Conservation (phyloP, 1,140 invertebrate species). For the Lasioglossum baleicum region DNA sequence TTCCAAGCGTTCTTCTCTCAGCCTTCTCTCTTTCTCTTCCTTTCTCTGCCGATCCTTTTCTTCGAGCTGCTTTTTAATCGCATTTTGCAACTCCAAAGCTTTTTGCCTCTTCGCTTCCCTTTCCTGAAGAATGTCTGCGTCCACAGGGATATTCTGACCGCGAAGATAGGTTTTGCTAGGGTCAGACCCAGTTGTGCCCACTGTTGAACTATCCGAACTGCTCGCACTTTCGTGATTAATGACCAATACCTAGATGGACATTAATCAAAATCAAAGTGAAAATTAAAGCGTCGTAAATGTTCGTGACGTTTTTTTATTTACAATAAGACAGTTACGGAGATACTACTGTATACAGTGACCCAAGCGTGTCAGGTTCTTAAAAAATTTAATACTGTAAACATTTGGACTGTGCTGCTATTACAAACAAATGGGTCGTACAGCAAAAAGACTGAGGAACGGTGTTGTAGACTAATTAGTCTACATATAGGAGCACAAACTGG, state of each 20-base stretch:
- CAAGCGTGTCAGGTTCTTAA: no score
- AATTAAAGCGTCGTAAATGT: no score
- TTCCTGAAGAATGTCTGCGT: conserved; percentile 84
- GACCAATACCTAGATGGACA: conserved; percentile 69
- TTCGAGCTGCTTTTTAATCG: conserved; percentile 86
- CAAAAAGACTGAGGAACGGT: no score
- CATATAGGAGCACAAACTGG: background rate
- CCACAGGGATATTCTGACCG: conserved; percentile 87
- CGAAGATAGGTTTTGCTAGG: conserved; percentile 83
- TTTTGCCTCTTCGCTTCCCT: conserved; percentile 85
- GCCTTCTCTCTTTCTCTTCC: conserved; percentile 83
- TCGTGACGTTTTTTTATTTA: no score
- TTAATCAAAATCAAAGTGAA: no score
- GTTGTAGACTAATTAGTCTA: no score
- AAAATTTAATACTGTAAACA: no score
- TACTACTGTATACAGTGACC: no score
- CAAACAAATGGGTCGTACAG: no score
- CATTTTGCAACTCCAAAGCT: conserved; percentile 86
- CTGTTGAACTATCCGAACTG: conserved; percentile 73
- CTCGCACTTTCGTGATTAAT: conserved; percentile 76
- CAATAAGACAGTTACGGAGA: no score
- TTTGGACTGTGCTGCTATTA: no score
- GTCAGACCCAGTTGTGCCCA: conserved; percentile 70
- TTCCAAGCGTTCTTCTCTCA: conserved; percentile 84
- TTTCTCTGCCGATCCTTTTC: conserved; percentile 84